Percentiles rank a stretch among this genome's conserved stretches.
phyloP scores from a whole-genome alignment of 2,797 vertebrate species.

The Rhinoraja longicauda region DNA sequence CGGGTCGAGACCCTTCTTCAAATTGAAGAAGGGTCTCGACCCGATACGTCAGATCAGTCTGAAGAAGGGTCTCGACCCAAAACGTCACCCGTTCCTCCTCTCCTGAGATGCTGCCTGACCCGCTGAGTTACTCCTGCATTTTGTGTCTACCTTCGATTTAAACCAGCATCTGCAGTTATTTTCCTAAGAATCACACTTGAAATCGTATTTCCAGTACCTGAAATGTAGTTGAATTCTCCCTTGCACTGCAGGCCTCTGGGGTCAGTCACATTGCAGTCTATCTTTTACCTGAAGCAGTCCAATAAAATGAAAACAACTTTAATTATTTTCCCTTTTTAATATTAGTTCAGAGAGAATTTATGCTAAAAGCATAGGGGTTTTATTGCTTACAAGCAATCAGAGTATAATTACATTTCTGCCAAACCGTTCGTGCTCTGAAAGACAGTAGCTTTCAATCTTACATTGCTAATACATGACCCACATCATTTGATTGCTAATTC shows the following conservation, averaged over 20 bases:
- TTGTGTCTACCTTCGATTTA: no score
- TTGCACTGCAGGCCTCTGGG: background rate
- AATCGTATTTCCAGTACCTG: background rate
- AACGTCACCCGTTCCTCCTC: no score
- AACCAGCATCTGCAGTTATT: no score
- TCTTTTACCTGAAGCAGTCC: background rate
- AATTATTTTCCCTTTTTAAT: background rate
- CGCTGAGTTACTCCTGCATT: no score
- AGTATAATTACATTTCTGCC: conserved; percentile 19
- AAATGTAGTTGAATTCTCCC: background rate
- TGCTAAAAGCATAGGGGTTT: background rate
- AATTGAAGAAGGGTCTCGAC: no score
- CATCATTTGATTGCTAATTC: conserved; percentile 22
- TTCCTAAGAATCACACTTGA: background rate
- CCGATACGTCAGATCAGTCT: no score
- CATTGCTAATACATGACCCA: background rate
- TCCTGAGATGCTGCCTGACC: no score
- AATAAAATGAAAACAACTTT: background rate
- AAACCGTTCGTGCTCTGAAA: background rate
- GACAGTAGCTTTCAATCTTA: conserved; percentile 4
- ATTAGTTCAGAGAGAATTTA: background rate
- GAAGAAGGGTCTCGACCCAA: no score
- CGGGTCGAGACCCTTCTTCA: no score
- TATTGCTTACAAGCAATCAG: background rate
- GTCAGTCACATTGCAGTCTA: background rate